A percentile compares a stretch with the other conserved stretches of the same genome.
These are phyloP conservation scores for Nannobrachium achirus DNA, from an alignment of 2,113 vertebrate genomes.

Conservation along the genomic window DNA sequence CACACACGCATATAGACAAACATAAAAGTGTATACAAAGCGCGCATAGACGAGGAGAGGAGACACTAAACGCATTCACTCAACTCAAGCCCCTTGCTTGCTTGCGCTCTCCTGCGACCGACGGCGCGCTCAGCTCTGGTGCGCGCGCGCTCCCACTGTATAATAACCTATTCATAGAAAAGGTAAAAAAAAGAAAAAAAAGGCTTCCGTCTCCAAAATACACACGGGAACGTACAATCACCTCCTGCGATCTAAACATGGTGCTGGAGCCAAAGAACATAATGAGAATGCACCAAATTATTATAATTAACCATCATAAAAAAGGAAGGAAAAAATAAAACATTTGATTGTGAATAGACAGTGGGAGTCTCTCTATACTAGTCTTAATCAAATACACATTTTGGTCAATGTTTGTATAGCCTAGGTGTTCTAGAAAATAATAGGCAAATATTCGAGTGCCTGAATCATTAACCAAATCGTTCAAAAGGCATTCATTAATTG, in stretches of 20 bases:
- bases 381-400: too few species aligned
- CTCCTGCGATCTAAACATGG: conserved; percentile 59
- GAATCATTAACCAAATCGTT: too few species aligned
- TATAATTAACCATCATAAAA: too few species aligned
- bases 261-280: conserved; percentile 61
- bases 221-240: conserved; percentile 63
- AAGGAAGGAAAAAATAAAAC: background rate
- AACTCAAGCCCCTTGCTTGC: conserved; percentile 33
- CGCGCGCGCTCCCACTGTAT: conserved; percentile 46
- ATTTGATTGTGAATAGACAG: background rate
- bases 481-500: too few species aligned
- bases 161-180: conserved; percentile 74
- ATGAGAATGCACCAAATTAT: background rate
- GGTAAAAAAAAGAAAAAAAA: conserved; percentile 49
- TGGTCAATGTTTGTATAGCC: too few species aligned
- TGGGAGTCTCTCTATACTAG: too few species aligned
- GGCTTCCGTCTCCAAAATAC: conserved; percentile 70
- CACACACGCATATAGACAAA: conserved; percentile 57
- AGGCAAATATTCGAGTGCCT: too few species aligned
- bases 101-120: conserved; percentile 21
- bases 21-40: conserved; percentile 66
- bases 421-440: too few species aligned
- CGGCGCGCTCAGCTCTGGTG: conserved; percentile 26
- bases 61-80: conserved; percentile 76
- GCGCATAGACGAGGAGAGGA: conserved; percentile 56